phyloP scores from a whole-genome alignment of 2,888 invertebrate genomes.

The Strigamia maritima region DNA sequence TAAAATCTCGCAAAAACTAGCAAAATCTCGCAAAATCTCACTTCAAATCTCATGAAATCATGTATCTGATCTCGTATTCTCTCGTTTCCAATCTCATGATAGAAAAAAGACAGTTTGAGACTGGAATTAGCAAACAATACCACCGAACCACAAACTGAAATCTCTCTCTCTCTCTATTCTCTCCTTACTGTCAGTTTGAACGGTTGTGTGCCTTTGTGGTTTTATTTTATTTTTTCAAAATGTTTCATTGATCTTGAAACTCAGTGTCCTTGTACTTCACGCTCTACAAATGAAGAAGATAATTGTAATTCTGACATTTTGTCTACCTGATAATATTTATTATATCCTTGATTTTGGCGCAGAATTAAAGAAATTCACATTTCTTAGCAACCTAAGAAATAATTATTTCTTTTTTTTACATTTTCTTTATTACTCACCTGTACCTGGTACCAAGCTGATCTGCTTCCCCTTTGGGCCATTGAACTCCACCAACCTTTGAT shows the following conservation, averaged over 20 bases:
- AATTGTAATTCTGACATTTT: neutral
- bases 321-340: neutral
- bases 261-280: neutral
- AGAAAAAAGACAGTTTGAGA: too few relatives aligned
- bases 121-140: too few relatives aligned
- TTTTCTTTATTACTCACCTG: constrained; percentile 20
- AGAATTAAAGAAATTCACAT: neutral
- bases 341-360: constrained; percentile 17
- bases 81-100: too few relatives aligned
- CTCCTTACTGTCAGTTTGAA: too few relatives aligned
- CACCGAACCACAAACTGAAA: too few relatives aligned
- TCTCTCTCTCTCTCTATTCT: too few relatives aligned
- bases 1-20: too few relatives aligned
- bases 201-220: too few relatives aligned
- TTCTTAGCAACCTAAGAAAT: too few relatives aligned
- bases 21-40: too few relatives aligned
- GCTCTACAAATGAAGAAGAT: neutral
- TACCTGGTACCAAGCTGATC: constrained; percentile 12
- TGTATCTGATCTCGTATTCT: too few relatives aligned
- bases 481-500: constrained; percentile 14
- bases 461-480: constrained; percentile 13
- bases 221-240: neutral
- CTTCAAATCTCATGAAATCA: too few relatives aligned
- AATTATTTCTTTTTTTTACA: neutral
- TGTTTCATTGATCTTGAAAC: neutral